These are phyloP conservation scores for Chondrilla cf. caribensis DNA, from an alignment of 37 sponge, comb jelly and placozoan species.

Conservation along the genomic window DNA sequence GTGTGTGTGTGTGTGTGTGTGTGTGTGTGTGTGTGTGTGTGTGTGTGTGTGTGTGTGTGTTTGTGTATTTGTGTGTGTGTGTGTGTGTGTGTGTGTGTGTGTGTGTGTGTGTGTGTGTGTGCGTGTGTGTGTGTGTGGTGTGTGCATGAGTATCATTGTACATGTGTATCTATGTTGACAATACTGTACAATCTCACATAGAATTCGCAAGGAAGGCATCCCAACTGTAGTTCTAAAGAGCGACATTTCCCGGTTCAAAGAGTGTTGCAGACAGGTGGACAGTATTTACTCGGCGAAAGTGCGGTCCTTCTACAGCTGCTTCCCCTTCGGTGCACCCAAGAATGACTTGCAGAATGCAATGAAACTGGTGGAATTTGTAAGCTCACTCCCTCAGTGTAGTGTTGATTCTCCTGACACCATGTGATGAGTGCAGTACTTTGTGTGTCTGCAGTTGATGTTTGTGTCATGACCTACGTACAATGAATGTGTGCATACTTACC, in stretches of 20 bases:
- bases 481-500: background rate
- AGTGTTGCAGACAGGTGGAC: background rate
- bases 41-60: background rate
- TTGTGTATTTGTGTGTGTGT: background rate
- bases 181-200: background rate
- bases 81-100: background rate
- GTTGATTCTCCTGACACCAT: too few species aligned
- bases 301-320: background rate
- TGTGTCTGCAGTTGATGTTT: too few species aligned
- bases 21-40: background rate
- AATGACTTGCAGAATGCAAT: conserved; percentile 9
- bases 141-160: background rate
- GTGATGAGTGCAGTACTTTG: too few species aligned
- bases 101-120: conserved; percentile 7
- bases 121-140: background rate
- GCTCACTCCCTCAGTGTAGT: background rate
- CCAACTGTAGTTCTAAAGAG: background rate
- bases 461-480: too few species aligned
- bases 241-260: background rate
- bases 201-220: background rate
- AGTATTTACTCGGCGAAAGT: background rate
- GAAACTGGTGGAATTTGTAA: conserved; percentile 13
- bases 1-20: conserved; percentile 1
- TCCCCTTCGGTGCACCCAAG: conserved; percentile 9
- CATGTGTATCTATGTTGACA: background rate